Base-by-base conservation (phyloP, 2,797 vertebrate species). In the Chromobotia macracanthus region DNA sequence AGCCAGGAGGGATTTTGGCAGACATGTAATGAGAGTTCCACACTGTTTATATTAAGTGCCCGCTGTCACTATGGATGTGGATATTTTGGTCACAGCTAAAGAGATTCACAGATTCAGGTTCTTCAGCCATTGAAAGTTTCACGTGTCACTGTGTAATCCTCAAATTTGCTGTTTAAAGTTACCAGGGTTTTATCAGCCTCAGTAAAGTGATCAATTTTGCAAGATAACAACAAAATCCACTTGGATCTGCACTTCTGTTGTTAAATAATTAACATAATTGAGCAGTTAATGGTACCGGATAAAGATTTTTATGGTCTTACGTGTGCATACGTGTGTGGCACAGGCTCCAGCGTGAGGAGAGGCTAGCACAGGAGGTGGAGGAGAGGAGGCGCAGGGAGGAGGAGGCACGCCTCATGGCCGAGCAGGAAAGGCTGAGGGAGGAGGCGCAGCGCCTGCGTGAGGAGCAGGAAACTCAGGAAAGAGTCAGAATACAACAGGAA, bases 401-500 rank as follows among this genome's bases (percentile, higher is more conserved):
- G 10, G 95, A 97, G 88, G 95, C 94, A 0, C 90, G 85, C 0
- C 84, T 85, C 13, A 92, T 92, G 85, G 92, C 93, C 0, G 93
- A 95, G 83, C 93, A 95, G 81, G 93, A 93, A 86, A 83, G 50
- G 38, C 87, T 65, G 53, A 91, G 87, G 83, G 92, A 92, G 16
- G 93, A 95, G 46, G 91, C 90, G 21, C 91, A 92, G 70, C 92
- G 88, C 10, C 79, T 91, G 86, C 94, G 94, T 89, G 94, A 96
- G 21, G 96, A 97, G 85, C 85, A 89, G n/a, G 96, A 96, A 79
- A 95, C 95, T 0, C 85, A 92, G 79, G 95, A 96, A 87, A 94
- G 87, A 88, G 95, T 94, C 41, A 91, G 80, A 81, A 94, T 92
- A 0, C 95, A 98, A 84, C 91, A 92, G 80, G 96, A 98, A 87